These are phyloP conservation scores for Epicauta chinensis DNA, from an alignment of 1,140 invertebrate genomes.

Conservation along the genomic window DNA sequence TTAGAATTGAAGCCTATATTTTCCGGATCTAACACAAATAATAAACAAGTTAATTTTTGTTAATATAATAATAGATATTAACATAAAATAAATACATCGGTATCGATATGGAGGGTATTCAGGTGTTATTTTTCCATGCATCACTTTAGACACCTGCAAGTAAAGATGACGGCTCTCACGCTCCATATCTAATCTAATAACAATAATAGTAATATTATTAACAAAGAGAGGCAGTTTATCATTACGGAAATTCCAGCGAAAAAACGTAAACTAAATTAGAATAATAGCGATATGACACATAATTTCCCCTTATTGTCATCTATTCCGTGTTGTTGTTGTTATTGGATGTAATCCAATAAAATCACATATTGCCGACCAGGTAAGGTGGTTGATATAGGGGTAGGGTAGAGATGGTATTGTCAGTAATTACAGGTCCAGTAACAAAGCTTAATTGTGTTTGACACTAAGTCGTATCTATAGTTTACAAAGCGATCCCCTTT, in stretches of 20 bases:
- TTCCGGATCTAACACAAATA: too few species aligned
- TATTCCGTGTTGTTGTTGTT: too few species aligned
- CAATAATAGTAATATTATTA: too few species aligned
- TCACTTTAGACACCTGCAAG: conserved; percentile 9
- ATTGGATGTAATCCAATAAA: conserved; percentile 20
- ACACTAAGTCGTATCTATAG: conserved; percentile 21
- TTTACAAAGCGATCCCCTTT: conserved; percentile 7
- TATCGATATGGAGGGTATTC: conserved; percentile 11
- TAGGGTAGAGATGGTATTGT: background rate
- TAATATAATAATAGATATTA: conserved; percentile 6
- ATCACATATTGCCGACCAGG: conserved; percentile 15
- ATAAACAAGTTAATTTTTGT: conserved; percentile 10
- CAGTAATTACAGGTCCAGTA: conserved; percentile 17
- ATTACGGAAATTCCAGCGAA: too few species aligned
- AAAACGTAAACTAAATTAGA: too few species aligned
- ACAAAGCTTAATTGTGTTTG: conserved; percentile 26
- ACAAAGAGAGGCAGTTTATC: too few species aligned
- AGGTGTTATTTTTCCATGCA: conserved; percentile 11
- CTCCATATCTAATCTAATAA: too few species aligned
- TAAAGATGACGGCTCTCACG: conserved; percentile 6
- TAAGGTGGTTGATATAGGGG: background rate
- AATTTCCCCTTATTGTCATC: too few species aligned
- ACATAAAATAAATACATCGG: background rate
- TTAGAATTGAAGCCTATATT: too few species aligned
- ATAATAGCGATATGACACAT: too few species aligned